Base-by-base conservation (phyloP, 2,113 vertebrate genomes). In the Vulpes lagopus region DNA sequence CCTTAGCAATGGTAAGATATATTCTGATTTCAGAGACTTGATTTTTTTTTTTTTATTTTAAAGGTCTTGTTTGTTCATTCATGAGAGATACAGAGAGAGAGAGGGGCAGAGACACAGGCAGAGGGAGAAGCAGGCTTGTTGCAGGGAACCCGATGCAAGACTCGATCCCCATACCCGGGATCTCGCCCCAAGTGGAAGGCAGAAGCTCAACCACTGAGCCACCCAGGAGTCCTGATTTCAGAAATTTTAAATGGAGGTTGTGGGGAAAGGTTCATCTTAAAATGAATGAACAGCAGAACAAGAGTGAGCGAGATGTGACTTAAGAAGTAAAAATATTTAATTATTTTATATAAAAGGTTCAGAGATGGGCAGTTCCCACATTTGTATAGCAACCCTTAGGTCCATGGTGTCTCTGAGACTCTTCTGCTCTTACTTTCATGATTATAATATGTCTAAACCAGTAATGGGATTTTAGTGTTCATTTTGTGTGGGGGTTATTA, bases 391-490 rank as follows among this genome's bases (percentile, higher is more conserved):
- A 97, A 38, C 30, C 16, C 32, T 74, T 89, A 51, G n/a, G 22
- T 35, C 49, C 51, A 9, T 84, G 4, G 16, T 60, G 1, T 76
- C 32, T 92, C 35, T 91, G 35, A 27, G 30, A 81, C 23, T 69
- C 53, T 55, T 14, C 69, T 93, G 35, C 20, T 87, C 83, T 95
- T 35, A 82, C 35, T 16, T 96, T 86, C 55, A 83, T 93, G 20
- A 80, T 60, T 92, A 4, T 43, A 83, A 5, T 74, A 30, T 89
- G 8, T 94, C 49, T 30, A 97, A 92, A 80, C 38, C 35, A 82
- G 43, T 82, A 91, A 76, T 76, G 32, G n/a, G 35, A 25, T 94
- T 97, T 95, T 89, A 84, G 86, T 55, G 4, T 93, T 96, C 20
- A 38, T 93, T 92, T 96, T 81, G n/a, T 84, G 19, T 11, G 53